Evolutionary conservation across 2,888 invertebrate genomes (phyloP), one percentile per base, ranked within the genome.

Genomic region (Eudasyphora cyanicolor): DNA sequence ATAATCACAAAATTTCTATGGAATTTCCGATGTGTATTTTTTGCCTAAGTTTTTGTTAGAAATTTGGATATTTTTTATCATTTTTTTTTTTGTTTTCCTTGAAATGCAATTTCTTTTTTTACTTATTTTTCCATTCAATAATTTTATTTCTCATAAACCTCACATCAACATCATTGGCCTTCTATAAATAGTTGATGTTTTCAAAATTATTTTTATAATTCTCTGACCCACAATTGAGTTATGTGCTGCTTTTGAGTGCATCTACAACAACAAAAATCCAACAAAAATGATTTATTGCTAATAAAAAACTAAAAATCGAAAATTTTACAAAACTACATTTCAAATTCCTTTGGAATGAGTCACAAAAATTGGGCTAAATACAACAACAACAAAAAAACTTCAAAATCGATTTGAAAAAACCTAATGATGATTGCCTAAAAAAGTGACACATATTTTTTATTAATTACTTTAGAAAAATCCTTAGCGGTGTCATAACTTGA

Each of bases 121-220:
- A n/a, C n/a, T n/a, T n/a, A n/a, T n/a, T n/a, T n/a, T n/a, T n/a
- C n/a, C n/a, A n/a, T n/a, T n/a, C n/a, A n/a, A n/a, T n/a, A n/a
- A n/a, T n/a, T n/a, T n/a, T n/a, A n/a, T n/a, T n/a, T n/a, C n/a
- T n/a, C n/a, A n/a, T n/a, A n/a, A n/a, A n/a, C n/a, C n/a, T n/a
- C n/a, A n/a, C 49, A 51, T 51, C 17, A 32, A 32, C 6, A 51
- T 12, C 27, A 57, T 38, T 57, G 24, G 57, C 57, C 27, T 12
- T 14, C 57, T 57, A 57, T 27, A 57, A 57, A 57, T 57, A 57
- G 57, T 14, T 27, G 27, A n/a, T 57, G 57, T 57, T 57, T 57
- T 57, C 57, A 57, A 57, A 4, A 27, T 24, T 27, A 57, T 57
- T 27, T n/a, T 14, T 1, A 57, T 14, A 54, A 54, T 8, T 14